phyloP scores from a whole-genome alignment of 2,113 vertebrate genomes.

The Saguinus imperator region DNA sequence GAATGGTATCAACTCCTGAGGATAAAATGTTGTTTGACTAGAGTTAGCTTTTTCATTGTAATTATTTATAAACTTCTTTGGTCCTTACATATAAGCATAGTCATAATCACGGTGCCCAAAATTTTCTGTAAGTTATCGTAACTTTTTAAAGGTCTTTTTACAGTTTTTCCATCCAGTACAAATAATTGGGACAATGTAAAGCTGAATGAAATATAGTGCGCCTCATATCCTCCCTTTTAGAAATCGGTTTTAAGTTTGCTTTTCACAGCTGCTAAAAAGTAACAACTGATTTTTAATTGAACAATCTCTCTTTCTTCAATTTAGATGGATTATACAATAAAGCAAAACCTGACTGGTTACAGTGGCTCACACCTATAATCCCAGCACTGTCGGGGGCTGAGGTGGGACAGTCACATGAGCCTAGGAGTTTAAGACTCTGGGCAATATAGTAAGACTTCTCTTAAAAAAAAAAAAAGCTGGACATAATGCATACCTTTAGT shows the following conservation, averaged over 20 bases:
- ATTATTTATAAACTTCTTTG: neutral
- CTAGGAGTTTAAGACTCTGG: no score
- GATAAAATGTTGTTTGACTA: neutral
- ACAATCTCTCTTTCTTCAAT: neutral
- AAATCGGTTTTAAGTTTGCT: neutral
- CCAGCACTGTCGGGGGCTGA: no score
- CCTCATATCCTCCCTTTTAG: neutral
- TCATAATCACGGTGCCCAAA: neutral
- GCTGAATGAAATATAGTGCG: neutral
- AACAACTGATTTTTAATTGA: slow-evolving; percentile 14
- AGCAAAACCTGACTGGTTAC: neutral
- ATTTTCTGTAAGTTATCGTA: neutral
- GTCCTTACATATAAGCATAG: neutral
- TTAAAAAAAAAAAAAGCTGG: no score
- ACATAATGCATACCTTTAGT: no score
- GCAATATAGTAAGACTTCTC: no score
- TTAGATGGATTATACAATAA: neutral
- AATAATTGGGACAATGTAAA: neutral
- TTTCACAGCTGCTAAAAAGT: neutral
- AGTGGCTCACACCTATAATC: no score
- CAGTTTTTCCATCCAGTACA: neutral
- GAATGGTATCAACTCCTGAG: neutral
- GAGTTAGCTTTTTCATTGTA: slow-evolving; percentile 18
- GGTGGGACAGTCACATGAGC: no score
- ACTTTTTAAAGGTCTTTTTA: slow-evolving; percentile 24